Percentiles rank a stretch among this genome's conserved stretches.
Conservation (phyloP, 2,888 invertebrate species). For the Argyra leucocephala region DNA sequence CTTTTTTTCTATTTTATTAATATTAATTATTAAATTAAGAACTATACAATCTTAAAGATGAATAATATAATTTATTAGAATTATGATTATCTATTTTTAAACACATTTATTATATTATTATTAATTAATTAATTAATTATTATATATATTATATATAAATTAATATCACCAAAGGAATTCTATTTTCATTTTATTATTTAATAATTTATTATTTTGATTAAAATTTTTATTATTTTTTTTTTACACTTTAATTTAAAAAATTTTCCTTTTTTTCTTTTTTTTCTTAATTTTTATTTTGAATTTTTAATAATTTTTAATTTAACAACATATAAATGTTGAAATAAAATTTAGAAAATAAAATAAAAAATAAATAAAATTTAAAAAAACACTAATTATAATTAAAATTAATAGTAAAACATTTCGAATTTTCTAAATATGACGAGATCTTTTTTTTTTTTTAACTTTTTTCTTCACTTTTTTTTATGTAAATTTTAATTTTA, state of each 20-base stretch:
- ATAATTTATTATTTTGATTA: background rate
- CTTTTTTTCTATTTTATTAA: too few species aligned
- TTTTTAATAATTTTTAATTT: background rate
- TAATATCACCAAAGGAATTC: background rate
- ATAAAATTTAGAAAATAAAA: too few species aligned
- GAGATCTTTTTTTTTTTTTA: too few species aligned
- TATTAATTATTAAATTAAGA: too few species aligned
- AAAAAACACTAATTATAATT: too few species aligned
- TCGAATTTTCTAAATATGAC: too few species aligned
- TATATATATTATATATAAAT: background rate
- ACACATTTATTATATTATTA: background rate
- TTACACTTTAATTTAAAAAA: background rate
- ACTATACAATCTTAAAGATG: background rate
- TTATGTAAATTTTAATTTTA: too few species aligned
- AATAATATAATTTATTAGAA: background rate
- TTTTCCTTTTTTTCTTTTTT: background rate
- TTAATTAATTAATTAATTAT: background rate
- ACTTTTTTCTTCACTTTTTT: too few species aligned
- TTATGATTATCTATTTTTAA: background rate
- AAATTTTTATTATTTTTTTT: background rate
- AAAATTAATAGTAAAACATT: too few species aligned
- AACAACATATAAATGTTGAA: too few species aligned
- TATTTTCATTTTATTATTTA: background rate
- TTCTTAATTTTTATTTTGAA: background rate
- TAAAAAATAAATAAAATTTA: too few species aligned